Conservation (phyloP, 2,113 vertebrate genomes). For the Archilochus colubris region DNA sequence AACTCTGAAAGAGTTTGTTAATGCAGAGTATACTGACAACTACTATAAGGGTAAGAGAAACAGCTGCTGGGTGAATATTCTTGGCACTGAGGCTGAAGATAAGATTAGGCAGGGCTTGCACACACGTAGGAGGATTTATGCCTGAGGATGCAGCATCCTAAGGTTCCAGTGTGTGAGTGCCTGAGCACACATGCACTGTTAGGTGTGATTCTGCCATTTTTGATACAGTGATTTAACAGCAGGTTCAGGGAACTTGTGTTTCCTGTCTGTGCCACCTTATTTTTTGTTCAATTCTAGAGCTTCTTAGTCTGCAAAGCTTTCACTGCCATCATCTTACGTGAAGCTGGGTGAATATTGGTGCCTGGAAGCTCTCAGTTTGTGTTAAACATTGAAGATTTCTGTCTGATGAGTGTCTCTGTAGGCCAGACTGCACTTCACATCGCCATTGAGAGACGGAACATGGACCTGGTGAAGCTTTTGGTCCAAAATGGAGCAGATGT, state of each 20-base stretch:
- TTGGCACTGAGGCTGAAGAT: not conserved
- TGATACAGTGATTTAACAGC: not conserved
- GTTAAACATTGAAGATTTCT: not conserved
- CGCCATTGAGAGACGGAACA: slow-evolving; percentile 92
- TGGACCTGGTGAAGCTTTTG: slow-evolving; percentile 84
- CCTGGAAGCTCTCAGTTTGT: not conserved
- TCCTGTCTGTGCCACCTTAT: not conserved
- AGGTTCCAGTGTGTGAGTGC: not conserved
- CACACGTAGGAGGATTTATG: not conserved
- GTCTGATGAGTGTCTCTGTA: slow-evolving; percentile 46
- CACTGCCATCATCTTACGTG: not conserved
- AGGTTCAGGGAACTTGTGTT: not conserved
- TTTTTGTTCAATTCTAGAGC: not conserved
- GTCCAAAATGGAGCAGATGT: slow-evolving; percentile 90
- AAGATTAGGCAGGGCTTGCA: not conserved
- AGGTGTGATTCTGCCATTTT: not conserved
- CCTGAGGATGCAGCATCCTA: not conserved
- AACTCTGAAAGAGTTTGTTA: slow-evolving; percentile 86
- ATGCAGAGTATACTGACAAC: slow-evolving; percentile 85
- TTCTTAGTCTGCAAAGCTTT: not conserved
- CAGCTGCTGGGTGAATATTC: not conserved
- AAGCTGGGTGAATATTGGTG: not conserved
- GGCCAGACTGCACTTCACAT: slow-evolving; percentile 96
- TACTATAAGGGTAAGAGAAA: slow-evolving; percentile 89
- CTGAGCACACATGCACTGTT: not conserved